A percentile compares a stretch with the other conserved stretches of the same genome.
phyloP scores from a whole-genome alignment of 2,113 vertebrate genomes.

The Oncorhynchus mykiss region DNA sequence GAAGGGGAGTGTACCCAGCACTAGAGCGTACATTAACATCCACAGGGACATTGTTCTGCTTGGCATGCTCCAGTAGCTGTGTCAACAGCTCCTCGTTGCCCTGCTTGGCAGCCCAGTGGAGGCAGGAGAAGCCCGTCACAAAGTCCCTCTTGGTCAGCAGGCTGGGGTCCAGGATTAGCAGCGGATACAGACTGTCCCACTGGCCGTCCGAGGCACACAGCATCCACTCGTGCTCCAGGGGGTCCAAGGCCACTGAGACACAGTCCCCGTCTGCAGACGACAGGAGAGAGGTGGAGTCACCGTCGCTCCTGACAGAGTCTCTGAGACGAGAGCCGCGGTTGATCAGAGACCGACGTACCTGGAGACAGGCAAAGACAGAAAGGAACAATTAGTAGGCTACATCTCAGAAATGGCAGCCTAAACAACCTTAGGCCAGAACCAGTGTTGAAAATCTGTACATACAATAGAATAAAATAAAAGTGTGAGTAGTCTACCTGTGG shows the following conservation, averaged over 20 bases:
- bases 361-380: slow-evolving; percentile 18
- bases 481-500: slow-evolving; percentile 68
- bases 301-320: slow-evolving; percentile 64
- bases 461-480: too few relatives aligned
- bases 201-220: slow-evolving; percentile 85
- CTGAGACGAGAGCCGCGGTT: slow-evolving; percentile 60
- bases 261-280: slow-evolving; percentile 76
- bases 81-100: slow-evolving; percentile 87
- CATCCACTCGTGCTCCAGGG: slow-evolving; percentile 97
- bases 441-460: too few relatives aligned
- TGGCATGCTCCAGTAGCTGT: slow-evolving; percentile 83
- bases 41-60: slow-evolving; percentile 77
- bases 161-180: slow-evolving; percentile 83
- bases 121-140: slow-evolving; percentile 91
- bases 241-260: slow-evolving; percentile 84
- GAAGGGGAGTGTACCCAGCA: slow-evolving; percentile 90
- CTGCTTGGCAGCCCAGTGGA: slow-evolving; percentile 97
- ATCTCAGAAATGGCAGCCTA: too few relatives aligned
- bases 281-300: slow-evolving; percentile 75
- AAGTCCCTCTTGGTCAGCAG: slow-evolving; percentile 88
- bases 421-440: too few relatives aligned
- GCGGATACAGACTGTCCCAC: slow-evolving; percentile 86
- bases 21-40: slow-evolving; percentile 87
- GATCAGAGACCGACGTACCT: slow-evolving; percentile 78
- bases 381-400: background rate